Evolutionary conservation across 2,113 vertebrate genomes (phyloP), one percentile per base, ranked within the genome.

Genomic region (Ploceus nigricollis): DNA sequence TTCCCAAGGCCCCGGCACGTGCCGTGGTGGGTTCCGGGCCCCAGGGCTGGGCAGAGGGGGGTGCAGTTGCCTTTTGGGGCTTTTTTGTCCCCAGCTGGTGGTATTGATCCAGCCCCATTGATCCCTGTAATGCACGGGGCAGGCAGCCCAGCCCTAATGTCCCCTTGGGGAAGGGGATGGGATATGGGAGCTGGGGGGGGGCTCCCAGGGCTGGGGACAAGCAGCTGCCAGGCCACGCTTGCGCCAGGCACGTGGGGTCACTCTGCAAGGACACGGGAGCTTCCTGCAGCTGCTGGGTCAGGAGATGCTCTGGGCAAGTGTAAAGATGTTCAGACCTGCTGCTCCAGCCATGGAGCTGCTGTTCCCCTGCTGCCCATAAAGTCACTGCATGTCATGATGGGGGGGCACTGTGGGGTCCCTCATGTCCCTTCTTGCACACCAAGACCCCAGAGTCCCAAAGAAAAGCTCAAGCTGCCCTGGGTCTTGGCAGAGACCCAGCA

Each of bases 21-120:
- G 84, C 61, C 0, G 0, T 0, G 1, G 35, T 1, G 8, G 28
- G 42, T 3, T 11, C 88, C 1, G 0, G 21, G 73, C 78, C 44
- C 61, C 70, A 21, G 73, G 70, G 89, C 79, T 65, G 70, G 66
- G 35, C 58, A 89, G 48, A 73, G 20, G 33, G 0, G 10, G 39
- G 5, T 54, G 65, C 84, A 58, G 42, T 23, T 44, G 50, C 58
- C 75, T 86, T 45, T 61, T 2, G 24, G 56, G 68, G 42, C 33
- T 92, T 86, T 92, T 53, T 6, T 2, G 70, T 91, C 58, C 50
- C 57, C 66, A 76, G 81, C 57, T 80, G 78, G 57, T 58, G 64
- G 23, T 23, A 96, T 94, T 0, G 95, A 96, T 22, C 70, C 0
- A 0, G 75, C n/a, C 78, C 45, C 64, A 96, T 95, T 1, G 81